A percentile compares a stretch with the other conserved stretches of the same genome.
Evolutionary conservation across 2,113 vertebrate species (phyloP).

Genomic region (Eudorcas thomsonii): DNA sequence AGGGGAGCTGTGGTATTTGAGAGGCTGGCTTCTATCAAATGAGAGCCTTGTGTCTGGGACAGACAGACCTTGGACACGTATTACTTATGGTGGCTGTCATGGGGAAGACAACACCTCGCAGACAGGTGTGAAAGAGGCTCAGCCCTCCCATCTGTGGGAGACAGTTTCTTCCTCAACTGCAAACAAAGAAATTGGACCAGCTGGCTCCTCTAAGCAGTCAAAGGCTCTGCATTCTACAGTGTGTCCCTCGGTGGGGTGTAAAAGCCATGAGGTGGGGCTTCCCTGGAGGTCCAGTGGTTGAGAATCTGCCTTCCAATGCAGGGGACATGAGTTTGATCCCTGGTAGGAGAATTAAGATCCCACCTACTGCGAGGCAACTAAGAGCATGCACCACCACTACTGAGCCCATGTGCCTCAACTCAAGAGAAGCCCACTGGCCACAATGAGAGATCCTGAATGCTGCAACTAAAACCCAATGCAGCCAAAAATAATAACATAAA

Average conservation of each 20-base stretch:
- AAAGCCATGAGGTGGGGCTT: neutral
- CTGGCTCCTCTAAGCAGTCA: neutral
- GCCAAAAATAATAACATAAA: neutral
- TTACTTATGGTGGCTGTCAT: neutral
- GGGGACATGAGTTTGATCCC: neutral
- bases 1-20: neutral
- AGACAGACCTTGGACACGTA: neutral
- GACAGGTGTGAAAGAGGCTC: neutral
- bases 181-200: neutral
- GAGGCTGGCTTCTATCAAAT: neutral
- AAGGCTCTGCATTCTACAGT: neutral
- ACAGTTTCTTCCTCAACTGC: neutral
- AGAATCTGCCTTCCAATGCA: neutral
- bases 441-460: neutral
- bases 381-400: neutral
- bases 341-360: neutral
- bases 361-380: neutral
- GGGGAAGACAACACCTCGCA: neutral
- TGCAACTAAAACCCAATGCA: neutral
- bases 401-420: neutral
- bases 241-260: neutral
- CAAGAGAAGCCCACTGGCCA: neutral
- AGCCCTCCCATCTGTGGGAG: neutral
- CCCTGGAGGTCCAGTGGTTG: neutral
- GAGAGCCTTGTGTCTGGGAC: neutral